Evolutionary conservation across 2,113 vertebrate species (phyloP), one percentile per base, ranked within the genome.

Genomic region (Pseudorasbora parva): DNA sequence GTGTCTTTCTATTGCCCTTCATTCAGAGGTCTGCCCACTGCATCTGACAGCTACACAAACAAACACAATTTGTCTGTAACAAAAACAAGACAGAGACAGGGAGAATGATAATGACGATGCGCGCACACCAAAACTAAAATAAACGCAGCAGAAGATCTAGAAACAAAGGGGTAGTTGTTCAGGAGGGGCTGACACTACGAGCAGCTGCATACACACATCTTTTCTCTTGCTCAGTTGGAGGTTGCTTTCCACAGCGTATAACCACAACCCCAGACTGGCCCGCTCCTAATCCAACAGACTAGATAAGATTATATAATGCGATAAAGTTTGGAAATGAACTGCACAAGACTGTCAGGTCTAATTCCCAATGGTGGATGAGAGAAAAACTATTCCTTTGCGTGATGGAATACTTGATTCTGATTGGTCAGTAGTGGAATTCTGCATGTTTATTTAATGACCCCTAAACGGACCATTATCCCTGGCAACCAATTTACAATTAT

Each of bases 191-290:
- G 82, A 87, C 86, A 83, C 64, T 78, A 62, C 21, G 82, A 88
- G 78, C 86, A 91, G 89, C 87, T 88, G 88, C 88, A 85, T 72
- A 87, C 84, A 75, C 76, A 62, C 33, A 43, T 45, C 14, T 49
- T 37, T 86, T 89, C 87, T 91, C 89, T 89, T 73, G 88, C 85
- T 87, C 69, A 69, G 85, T 91, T 87, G 89, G 86, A 82, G 69
- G 84, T 84, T 88, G 89, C 90, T 93, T 92, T 87, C 91, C 85
- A 74, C 86, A 10, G 68, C 81, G 86, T 75, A 77, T 12, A 79
- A 80, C 60, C 78, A 80, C 60, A 87, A 87, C 81, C 87, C 81
- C 57, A 0, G 17, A 87, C 66, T 86, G 88, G 83, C 88, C 82
- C 83, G 21, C 82, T 87, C 47, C 82, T 86, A 87, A 84, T 86